Evolutionary conservation across 2,113 vertebrate species (phyloP), one percentile per base, ranked within the genome.

Genomic region (Haemorhous mexicanus): DNA sequence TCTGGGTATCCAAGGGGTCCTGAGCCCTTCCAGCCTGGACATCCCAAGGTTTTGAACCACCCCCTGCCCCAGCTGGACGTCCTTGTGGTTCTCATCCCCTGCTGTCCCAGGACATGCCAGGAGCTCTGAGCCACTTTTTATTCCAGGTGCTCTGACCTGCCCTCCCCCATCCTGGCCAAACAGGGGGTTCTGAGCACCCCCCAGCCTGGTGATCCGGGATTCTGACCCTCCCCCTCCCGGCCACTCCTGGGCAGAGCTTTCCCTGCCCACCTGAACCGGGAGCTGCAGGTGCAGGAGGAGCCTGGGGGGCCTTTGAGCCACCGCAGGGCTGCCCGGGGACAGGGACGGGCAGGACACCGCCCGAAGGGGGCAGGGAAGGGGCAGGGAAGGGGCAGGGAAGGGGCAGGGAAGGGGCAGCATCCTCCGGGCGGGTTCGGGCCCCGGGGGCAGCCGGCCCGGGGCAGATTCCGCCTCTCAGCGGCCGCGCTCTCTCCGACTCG

Each of bases 181-280:
- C 1, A 0, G 1, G 22, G 8, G 12, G 3, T 41, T 47, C 81
- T 41, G 47, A 39, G 16, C 16, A n/a, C 8, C 33, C 28, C 58
- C 7, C 13, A 52, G 8, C 39, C 44, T 6, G 22, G 9, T 2
- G 2, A 24, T 41, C 16, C 2, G 0, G 9, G 23, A 1, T 68
- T 11, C 78, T 41, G 44, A 39, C 8, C 5, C 28, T 43, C 27
- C 30, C 19, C 27, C 13, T 6, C 21, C 16, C 2, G 50, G 22
- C 7, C 21, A 16, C 22, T 13, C 24, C 0, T 0, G 55, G 43
- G 8, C 32, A 53, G 62, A 44, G 11, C 11, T 15, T 20, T 16
- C 26, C 63, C 44, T 46, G 30, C 44, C 19, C 17, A 9, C 22
- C 35, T 0, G 2, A 55, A 12, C 30, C 2, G 0, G 53, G 33